Evolutionary conservation across 2,113 vertebrate genomes (phyloP), one percentile per base, ranked within the genome.

Genomic region (Gorsachius goisagi): DNA sequence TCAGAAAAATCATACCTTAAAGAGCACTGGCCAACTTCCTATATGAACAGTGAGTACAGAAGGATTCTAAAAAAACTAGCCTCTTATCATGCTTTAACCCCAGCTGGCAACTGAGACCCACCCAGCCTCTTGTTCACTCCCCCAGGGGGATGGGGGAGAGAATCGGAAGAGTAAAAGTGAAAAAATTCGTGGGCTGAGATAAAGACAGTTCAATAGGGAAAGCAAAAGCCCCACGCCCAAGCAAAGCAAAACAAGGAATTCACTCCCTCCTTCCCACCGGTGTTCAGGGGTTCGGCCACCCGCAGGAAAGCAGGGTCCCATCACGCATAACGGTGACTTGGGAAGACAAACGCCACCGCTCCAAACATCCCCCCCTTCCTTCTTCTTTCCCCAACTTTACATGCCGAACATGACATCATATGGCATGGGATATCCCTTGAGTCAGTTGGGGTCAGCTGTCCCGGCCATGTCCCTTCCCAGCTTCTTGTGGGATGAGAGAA

Each of bases 261-360:
- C 21, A 23, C 23, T 59, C 33, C 15, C 33, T 10, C 4, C 56
- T 59, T 23, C 21, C 56, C 56, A 23, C 15, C 1, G 33, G 56
- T 9, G 23, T 33, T 33, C 33, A 23, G 56, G 33, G 6, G 56
- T 15, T 59, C 13, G 22, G 33, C 56, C 56, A 59, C 23, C 56
- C 4, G 21, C 56, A 53, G 27, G 52, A 30, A 28, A 53, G 27
- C 52, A 53, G 52, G 16, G 52, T 15, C 28, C 27, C 27, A 53
- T 28, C 9, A 22, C 9, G 3, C 2, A 1, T 15, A 59, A n/a
- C 4, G 6, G 56, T 59, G 2, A n/a, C 56, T n/a, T 23, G 56
- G 56, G 9, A n/a, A 58, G 12, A n/a, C 56, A 23, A 53, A 17
- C 5, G 3, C 27, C 52, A 59, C n/a, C 13, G 7, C 33, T 59